Evolutionary conservation across 2,797 vertebrate genomes (phyloP), one percentile per base, ranked within the genome.

Genomic region (Chelmon rostratus): DNA sequence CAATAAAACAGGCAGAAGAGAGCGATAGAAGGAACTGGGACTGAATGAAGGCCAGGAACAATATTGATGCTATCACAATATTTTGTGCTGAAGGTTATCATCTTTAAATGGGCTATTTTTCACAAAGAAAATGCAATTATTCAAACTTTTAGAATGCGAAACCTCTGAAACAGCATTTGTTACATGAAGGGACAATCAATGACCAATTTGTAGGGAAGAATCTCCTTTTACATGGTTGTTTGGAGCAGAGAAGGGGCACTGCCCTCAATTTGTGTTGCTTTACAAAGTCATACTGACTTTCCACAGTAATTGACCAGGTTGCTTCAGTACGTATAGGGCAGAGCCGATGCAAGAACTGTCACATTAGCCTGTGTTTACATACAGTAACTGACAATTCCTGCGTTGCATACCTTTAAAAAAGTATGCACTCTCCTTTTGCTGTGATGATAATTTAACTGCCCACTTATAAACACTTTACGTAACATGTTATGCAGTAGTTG

Each of bases 401-500:
- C 28, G 31, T 4, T 31, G 28, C 28, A 31, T 31, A 16, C 9
- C 8, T 40, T 56, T 28, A 23, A 63, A 31, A 31, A 31, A 31
- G 28, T 31, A 31, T 38, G 53, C 53, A 28, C 37, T 46, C 2
- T 65, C 8, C 38, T 46, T 64, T 33, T 65, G 28, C 28, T 67
- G n/a, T 63, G 0, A 64, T 47, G 19, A 23, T 38, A 18, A 57
- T 79, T 63, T 37, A 56, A 54, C 28, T 50, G 37, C 28, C 44
- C 68, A 56, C 37, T 38, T 47, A 25, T 64, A 68, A 80, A 52
- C 70, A 69, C 54, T 63, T 86, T 79, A 69, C 62, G 42, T 78
- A 84, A 83, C 52, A 11, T 28, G 71, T 73, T 74, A 56, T 57
- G 49, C 52, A 21, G 61, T 9, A 37, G 44, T 21, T 40, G 62